Evolutionary conservation across 1,140 invertebrate genomes (phyloP).

Genomic region (Pseudomyrmex dendroicus): DNA sequence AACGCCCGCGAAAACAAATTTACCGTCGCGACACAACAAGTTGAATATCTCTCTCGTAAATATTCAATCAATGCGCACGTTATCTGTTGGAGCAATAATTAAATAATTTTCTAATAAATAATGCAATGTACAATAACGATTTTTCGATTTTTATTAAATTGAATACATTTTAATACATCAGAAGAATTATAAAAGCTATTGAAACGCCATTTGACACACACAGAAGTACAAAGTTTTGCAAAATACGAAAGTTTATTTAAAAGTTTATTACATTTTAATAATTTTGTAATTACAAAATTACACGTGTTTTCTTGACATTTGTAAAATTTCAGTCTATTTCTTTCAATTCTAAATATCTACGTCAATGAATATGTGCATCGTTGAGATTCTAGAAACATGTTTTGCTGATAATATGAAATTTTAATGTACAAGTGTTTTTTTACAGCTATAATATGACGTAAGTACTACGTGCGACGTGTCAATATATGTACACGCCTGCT

Average conservation of each 20-base stretch:
- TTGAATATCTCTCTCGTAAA: too few species aligned
- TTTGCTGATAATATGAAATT: not conserved
- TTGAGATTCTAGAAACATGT: slow-evolving; percentile 21
- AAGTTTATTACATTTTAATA: slow-evolving; percentile 5
- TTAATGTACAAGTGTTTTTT: too few species aligned
- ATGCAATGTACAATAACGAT: too few species aligned
- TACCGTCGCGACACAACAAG: too few species aligned
- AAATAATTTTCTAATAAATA: too few species aligned
- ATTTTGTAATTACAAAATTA: slow-evolving; percentile 13
- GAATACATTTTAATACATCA: slow-evolving; percentile 34
- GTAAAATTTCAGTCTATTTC: not conserved
- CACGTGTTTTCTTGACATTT: slow-evolving; percentile 6
- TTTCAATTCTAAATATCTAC: not conserved
- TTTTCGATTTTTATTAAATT: slow-evolving; percentile 40
- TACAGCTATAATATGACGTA: not conserved
- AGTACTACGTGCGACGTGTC: not conserved
- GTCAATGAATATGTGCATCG: slow-evolving; percentile 46
- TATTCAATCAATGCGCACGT: too few species aligned
- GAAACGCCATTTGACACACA: slow-evolving; percentile 9
- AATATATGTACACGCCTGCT: not conserved
- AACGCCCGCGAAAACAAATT: too few species aligned
- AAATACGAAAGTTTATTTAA: not conserved
- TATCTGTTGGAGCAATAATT: too few species aligned
- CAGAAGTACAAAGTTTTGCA: not conserved
- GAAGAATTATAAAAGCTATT: not conserved